A percentile compares a stretch with the other conserved stretches of the same genome.
phyloP scores from a whole-genome alignment of 2,113 vertebrate genomes.

The Grammomys surdaster region DNA sequence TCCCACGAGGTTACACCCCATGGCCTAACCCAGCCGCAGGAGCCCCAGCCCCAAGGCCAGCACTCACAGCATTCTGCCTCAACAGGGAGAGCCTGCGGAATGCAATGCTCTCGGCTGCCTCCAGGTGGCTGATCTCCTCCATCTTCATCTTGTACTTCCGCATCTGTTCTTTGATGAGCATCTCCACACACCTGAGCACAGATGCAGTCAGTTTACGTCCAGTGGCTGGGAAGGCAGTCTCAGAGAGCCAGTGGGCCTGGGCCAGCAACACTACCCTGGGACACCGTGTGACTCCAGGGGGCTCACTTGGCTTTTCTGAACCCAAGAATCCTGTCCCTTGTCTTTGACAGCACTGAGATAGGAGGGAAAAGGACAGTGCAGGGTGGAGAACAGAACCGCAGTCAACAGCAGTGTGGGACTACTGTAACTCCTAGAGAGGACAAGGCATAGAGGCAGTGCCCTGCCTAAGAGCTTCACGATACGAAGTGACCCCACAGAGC shows the following conservation, averaged over 20 bases:
- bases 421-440: background rate
- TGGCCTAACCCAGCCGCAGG: background rate
- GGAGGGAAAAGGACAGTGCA: background rate
- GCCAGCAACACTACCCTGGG: background rate
- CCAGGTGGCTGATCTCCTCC: constrained; percentile 97
- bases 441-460: too few species aligned
- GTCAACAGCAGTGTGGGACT: background rate
- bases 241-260: background rate
- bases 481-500: background rate
- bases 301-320: background rate
- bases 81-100: constrained; percentile 94
- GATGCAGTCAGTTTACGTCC: background rate
- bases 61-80: constrained; percentile 91
- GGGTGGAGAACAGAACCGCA: background rate
- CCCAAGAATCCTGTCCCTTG: background rate
- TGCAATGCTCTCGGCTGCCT: constrained; percentile 93
- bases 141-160: constrained; percentile 96
- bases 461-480: background rate
- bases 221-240: background rate
- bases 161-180: constrained; percentile 97
- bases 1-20: background rate
- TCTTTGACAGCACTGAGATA: too few species aligned
- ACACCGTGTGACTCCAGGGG: background rate
- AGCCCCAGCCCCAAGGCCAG: background rate
- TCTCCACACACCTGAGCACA: constrained; percentile 94